Percentiles rank a stretch among this genome's conserved stretches.
phyloP scores from a whole-genome alignment of 2,797 vertebrate genomes.

The Hephaestus fuliginosus region DNA sequence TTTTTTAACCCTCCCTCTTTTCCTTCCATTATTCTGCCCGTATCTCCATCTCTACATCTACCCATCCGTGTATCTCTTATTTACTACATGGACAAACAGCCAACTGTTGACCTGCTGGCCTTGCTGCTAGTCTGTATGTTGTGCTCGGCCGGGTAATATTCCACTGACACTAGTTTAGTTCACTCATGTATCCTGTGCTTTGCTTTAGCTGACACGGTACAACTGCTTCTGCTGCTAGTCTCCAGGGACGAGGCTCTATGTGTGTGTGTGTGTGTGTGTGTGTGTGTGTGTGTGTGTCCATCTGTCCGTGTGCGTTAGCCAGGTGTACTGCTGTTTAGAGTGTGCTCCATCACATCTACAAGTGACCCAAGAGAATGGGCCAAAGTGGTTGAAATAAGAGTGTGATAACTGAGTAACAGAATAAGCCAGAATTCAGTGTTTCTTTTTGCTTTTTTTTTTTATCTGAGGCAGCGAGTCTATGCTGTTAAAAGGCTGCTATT shows the following conservation, averaged over 20 bases:
- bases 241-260: conserved; percentile 7
- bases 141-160: conserved; percentile 19
- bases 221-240: conserved; percentile 11
- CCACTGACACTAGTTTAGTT: conserved; percentile 33
- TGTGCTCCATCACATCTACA: conserved; percentile 24
- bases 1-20: background rate
- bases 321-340: conserved; percentile 34
- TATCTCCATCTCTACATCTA: background rate
- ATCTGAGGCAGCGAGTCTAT: background rate
- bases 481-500: background rate
- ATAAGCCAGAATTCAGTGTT: background rate
- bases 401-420: conserved; percentile 15
- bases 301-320: conserved; percentile 25
- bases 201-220: conserved; percentile 36
- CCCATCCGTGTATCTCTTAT: conserved; percentile 25
- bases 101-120: conserved; percentile 39
- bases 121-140: conserved; percentile 25
- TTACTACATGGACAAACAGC: conserved; percentile 14
- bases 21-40: background rate
- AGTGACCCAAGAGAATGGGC: conserved; percentile 41
- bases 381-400: conserved; percentile 52
- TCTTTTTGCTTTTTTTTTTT: conserved; percentile 2
- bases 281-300: conserved; percentile 1
- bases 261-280: conserved; percentile 13
- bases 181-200: conserved; percentile 37